Percentiles rank a stretch among this genome's conserved stretches.
phyloP scores from a whole-genome alignment of 2,113 vertebrate species.

The Choloepus hoffmanni region DNA sequence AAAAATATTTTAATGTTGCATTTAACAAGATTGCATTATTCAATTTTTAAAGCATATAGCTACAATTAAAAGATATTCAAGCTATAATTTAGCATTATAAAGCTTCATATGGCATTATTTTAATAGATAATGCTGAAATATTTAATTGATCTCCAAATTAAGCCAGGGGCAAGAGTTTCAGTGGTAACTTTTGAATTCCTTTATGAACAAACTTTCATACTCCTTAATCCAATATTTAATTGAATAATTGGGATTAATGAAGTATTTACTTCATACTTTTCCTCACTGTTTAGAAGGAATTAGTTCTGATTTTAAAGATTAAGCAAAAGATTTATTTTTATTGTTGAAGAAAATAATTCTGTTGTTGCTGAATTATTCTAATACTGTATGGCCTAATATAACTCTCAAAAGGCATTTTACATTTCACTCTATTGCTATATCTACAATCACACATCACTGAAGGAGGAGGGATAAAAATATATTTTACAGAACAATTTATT shows the following conservation, averaged over 20 bases:
- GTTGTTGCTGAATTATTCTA: background rate
- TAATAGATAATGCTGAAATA: background rate
- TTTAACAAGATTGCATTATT: constrained; percentile 66
- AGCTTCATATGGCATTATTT: background rate
- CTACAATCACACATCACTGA: background rate
- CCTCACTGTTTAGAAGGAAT: background rate
- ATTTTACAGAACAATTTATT: background rate
- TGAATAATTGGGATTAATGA: constrained; percentile 14
- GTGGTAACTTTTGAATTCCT: background rate
- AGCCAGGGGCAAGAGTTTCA: background rate
- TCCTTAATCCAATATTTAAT: background rate
- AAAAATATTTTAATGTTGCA: constrained; percentile 24
- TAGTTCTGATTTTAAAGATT: background rate
- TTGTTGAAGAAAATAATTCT: background rate
- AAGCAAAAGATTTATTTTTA: background rate
- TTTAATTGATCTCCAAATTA: constrained; percentile 36
- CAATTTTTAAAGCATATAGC: constrained; percentile 42
- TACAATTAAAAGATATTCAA: constrained; percentile 48
- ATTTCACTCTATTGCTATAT: background rate
- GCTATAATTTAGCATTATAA: constrained; percentile 25
- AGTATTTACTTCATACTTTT: background rate
- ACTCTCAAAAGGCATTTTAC: background rate
- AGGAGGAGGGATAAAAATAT: background rate
- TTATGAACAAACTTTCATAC: background rate
- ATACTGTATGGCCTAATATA: background rate